Base-by-base conservation (phyloP, 1,140 invertebrate species). In the Archegozetes longisetosus region DNA sequence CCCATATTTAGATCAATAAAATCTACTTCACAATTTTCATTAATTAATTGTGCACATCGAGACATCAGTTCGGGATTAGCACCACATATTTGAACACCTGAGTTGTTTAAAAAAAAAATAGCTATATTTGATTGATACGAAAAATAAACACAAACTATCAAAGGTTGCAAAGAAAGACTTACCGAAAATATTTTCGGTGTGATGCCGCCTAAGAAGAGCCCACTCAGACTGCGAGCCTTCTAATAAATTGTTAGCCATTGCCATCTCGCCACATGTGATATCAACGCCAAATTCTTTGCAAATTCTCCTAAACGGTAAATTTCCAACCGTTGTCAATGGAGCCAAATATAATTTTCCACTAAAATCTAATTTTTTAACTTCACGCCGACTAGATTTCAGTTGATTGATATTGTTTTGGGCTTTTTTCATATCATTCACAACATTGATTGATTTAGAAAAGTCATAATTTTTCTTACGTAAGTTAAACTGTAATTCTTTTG, bases 181-280 rank as follows among this genome's bases (percentile, higher is more conserved):
- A 6, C 92, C 95, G 78, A 97, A 98, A 28, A 96, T 69, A 67
- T 95, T 82, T 73, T 98, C 95, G 51, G 80, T 81, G 63, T 82
- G 76, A 72, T 99, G 95, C 74, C 91, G 92, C 0, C 95, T 80
- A 24, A 99, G n/a, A n/a, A n/a, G 73, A 12, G 93, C 92, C 92
- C 92, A 98, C 75, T 98, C 94, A 65, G 89, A 88, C 24, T 80
- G 80, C 1, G 82, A 75, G 1, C 88, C 93, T 74, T 95, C 85
- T 0, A 98, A 73, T 40, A 99, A 72, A 48, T 84, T 80, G 61
- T 79, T 82, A 60, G 83, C 84, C 68, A 99, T 72, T 14, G 91
- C 89, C 96, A 99, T 99, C 76, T 99, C 96, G 25, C 92, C 86
- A 71, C 94, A 98, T 0, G 95, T 99, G 46, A 99, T 84, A 70